These are phyloP conservation scores for Scolopax mira DNA, from an alignment of 2,113 vertebrate genomes.

Conservation along the genomic window DNA sequence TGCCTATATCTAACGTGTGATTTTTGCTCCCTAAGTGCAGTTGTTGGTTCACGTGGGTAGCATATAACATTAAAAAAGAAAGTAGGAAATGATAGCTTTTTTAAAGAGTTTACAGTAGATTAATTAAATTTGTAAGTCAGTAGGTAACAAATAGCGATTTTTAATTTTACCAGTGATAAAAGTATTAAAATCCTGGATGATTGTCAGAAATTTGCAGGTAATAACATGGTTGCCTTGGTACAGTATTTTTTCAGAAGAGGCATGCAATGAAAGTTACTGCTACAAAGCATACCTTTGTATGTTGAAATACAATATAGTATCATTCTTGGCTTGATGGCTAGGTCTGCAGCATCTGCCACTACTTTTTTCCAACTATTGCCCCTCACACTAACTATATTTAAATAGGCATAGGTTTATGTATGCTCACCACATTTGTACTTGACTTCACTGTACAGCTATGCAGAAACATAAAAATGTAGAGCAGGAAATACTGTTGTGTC, in stretches of 20 bases:
- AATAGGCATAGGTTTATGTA: neutral
- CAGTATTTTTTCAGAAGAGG: neutral
- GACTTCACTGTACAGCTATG: neutral
- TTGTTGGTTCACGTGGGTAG: neutral
- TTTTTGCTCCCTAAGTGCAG: neutral
- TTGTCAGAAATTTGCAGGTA: neutral
- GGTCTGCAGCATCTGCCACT: neutral
- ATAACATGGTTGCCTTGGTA: neutral
- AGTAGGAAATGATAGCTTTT: neutral
- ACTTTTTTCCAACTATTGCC: neutral
- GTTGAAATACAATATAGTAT: neutral
- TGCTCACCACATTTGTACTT: neutral
- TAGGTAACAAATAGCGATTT: neutral
- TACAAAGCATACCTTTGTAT: neutral
- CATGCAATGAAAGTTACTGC: neutral
- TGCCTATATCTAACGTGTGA: accelerated
- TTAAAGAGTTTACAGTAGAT: neutral
- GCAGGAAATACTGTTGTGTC: neutral
- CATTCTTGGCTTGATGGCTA: neutral
- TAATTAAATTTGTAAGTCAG: neutral
- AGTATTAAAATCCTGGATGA: neutral
- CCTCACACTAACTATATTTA: neutral
- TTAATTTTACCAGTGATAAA: neutral
- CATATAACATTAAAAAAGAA: neutral
- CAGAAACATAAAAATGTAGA: neutral